phyloP scores from a whole-genome alignment of 1,140 invertebrate species.

The Stegodyphus mimosarum region DNA sequence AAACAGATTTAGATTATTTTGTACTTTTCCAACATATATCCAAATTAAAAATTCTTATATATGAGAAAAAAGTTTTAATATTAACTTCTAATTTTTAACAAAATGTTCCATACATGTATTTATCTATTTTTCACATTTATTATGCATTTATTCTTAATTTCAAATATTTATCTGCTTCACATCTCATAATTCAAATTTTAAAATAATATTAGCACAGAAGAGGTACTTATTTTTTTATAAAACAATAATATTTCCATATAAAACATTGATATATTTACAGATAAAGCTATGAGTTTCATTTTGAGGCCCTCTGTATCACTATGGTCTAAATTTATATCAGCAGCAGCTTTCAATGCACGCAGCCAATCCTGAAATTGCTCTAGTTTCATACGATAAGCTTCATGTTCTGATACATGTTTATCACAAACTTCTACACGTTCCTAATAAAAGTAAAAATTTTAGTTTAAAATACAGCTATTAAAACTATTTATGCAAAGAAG shows the following conservation, averaged over 20 bases:
- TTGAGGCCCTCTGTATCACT: conserved; percentile 75
- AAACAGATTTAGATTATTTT: too few relatives aligned
- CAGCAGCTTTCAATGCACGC: conserved; percentile 77
- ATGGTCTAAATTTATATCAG: conserved; percentile 75
- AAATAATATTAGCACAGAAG: too few relatives aligned
- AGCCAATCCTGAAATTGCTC: conserved; percentile 81
- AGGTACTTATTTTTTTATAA: background rate
- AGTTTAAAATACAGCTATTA: background rate
- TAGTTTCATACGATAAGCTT: conserved; percentile 82
- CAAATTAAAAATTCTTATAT: too few relatives aligned
- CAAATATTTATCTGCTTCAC: too few relatives aligned
- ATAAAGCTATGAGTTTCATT: conserved; percentile 78
- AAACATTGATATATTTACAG: conserved; percentile 73
- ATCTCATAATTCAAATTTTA: too few relatives aligned
- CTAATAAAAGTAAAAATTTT: conserved; percentile 63
- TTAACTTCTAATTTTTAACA: too few relatives aligned
- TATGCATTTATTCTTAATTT: too few relatives aligned
- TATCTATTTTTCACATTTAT: too few relatives aligned
- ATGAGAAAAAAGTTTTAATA: too few relatives aligned
- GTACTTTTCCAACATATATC: too few relatives aligned
- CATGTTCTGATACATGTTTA: conserved; percentile 82
- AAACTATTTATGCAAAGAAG: too few relatives aligned
- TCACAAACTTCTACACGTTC: conserved; percentile 77
- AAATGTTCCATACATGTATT: too few relatives aligned
- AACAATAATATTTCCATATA: background rate